Evolutionary conservation across 1,140 invertebrate genomes (phyloP).

Genomic region (Nilaparvata lugens): DNA sequence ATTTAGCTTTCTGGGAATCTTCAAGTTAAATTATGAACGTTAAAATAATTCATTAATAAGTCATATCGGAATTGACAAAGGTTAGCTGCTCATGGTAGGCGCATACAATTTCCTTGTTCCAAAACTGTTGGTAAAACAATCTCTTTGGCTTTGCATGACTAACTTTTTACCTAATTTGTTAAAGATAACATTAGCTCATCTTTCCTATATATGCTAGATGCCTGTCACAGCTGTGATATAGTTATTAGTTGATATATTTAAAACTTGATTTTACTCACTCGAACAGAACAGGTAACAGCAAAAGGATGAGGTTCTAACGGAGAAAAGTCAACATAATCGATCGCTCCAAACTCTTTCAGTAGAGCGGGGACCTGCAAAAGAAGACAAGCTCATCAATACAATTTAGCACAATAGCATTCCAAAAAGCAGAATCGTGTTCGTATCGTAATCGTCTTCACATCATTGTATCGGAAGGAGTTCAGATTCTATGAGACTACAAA

Average conservation of each 20-base stretch:
- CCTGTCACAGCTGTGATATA: too few relatives aligned
- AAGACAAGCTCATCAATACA: too few relatives aligned
- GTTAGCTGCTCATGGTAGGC: too few relatives aligned
- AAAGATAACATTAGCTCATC: slow-evolving; percentile 1
- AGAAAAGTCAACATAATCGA: slow-evolving; percentile 86
- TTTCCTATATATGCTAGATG: background rate
- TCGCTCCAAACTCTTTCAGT: slow-evolving; percentile 84
- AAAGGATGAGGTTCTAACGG: slow-evolving; percentile 78
- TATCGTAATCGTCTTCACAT: too few relatives aligned
- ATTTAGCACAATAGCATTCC: too few relatives aligned
- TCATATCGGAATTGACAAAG: too few relatives aligned
- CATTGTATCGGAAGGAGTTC: too few relatives aligned
- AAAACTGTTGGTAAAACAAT: background rate
- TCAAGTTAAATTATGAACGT: too few relatives aligned
- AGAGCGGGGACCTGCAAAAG: slow-evolving; percentile 67
- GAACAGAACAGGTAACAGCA: slow-evolving; percentile 81
- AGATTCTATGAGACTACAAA: too few relatives aligned
- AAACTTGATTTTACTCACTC: slow-evolving; percentile 43
- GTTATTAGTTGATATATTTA: background rate
- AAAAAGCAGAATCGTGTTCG: too few relatives aligned
- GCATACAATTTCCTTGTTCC: background rate
- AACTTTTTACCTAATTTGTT: background rate
- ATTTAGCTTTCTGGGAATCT: too few relatives aligned
- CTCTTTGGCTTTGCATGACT: background rate
- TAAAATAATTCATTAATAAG: too few relatives aligned